Percentiles rank a stretch among this genome's conserved stretches.
Evolutionary conservation across 2,888 invertebrate species (phyloP).

Genomic region (Heliconius sara): DNA sequence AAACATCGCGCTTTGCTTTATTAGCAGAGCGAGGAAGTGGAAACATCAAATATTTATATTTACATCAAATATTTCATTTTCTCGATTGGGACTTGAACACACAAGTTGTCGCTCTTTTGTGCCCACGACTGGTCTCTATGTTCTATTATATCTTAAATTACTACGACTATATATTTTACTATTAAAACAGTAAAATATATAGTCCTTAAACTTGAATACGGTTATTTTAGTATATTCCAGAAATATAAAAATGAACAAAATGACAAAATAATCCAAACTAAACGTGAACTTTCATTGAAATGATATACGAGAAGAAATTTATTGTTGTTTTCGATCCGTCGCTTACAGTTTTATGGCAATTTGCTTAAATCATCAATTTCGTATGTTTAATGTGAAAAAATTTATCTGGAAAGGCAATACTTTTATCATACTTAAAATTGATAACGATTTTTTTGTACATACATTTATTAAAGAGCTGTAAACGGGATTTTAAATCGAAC

Average conservation of each 20-base stretch:
- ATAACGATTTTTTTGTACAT: neutral
- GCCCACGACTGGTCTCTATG: too few species aligned
- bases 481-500: too few species aligned
- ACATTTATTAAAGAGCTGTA: too few species aligned
- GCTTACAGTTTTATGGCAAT: slow-evolving; percentile 33
- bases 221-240: neutral
- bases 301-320: slow-evolving; percentile 7
- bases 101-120: too few species aligned
- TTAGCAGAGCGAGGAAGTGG: too few species aligned
- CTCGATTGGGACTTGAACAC: too few species aligned
- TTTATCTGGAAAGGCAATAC: neutral
- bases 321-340: slow-evolving; percentile 28
- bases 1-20: too few species aligned
- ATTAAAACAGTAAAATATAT: neutral
- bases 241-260: neutral
- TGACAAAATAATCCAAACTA: neutral
- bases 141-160: too few species aligned
- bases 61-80: too few species aligned
- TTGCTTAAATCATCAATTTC: slow-evolving; percentile 25
- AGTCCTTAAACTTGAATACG: neutral
- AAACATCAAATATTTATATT: too few species aligned
- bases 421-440: neutral
- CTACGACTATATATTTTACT: too few species aligned
- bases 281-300: slow-evolving; percentile 26
- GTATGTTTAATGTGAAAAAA: slow-evolving; percentile 22